Base-by-base conservation (phyloP, 2,113 vertebrate species). In the Podiceps cristatus region DNA sequence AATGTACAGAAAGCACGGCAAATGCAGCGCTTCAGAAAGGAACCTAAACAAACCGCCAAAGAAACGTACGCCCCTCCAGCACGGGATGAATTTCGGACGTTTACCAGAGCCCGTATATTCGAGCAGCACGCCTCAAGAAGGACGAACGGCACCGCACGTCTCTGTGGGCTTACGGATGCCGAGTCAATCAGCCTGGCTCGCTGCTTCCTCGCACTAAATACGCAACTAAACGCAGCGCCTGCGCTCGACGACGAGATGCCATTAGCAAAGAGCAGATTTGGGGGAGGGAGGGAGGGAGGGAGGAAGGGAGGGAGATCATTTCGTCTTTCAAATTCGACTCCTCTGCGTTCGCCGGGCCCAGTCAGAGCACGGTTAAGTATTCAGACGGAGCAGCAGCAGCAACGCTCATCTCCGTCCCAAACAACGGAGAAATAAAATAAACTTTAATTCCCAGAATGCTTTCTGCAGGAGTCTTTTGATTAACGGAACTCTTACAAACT, bases 381-480 rank as follows among this genome's bases (percentile, higher is more conserved):
- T 49, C 64, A n/a, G 27, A n/a, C 13, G 17, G 16, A 73, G 13
- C 25, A n/a, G 73, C 58, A 31, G 29, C 68, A 62, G 45, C 56
- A 42, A 18, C 0, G 7, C 64, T 81, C 81, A 31, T 27, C 63
- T 81, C 74, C 22, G 24, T 45, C 73, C 90, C 49, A 60, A 90
- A 58, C 93, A 84, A 49, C 27, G 25, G 18, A 78, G 75, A 79
- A 31, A 20, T 52, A 86, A 96, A 97, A 85, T 16, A 85, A 94
- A 94, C 58, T 81, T 90, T 77, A 86, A 88, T 80, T 89, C 90
- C 69, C 81, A 22, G 73, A 87, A 73, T 58, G 67, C 94, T 91
- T 97, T 97, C 95, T 59, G 64, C 96, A 88, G 96, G 63, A 96
- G 75, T 42, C 73, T 78, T 91, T 92, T 97, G 93, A 97, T 94